Conservation (phyloP, 2,888 invertebrate genomes). For the Allygus modestus region DNA sequence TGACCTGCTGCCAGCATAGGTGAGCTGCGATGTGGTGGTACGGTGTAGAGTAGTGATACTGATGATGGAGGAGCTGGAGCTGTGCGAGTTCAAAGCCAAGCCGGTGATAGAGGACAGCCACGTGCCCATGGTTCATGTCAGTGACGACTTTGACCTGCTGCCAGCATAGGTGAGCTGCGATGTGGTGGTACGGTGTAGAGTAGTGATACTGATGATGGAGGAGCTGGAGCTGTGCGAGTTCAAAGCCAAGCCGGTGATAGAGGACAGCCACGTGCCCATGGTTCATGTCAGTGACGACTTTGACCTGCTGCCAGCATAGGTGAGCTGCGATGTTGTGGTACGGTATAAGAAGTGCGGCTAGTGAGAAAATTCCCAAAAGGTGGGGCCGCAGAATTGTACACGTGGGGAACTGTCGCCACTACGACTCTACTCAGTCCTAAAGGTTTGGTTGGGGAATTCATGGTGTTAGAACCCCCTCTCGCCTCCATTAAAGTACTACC, state of each 20-base stretch:
- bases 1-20: conserved; percentile 70
- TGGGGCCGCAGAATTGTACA: too few relatives aligned
- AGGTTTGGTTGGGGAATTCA: too few relatives aligned
- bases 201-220: too few relatives aligned
- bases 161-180: conserved; percentile 70
- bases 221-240: conserved; percentile 92
- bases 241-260: conserved; percentile 89
- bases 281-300: conserved; percentile 96
- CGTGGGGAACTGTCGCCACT: too few relatives aligned
- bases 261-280: conserved; percentile 93
- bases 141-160: conserved; percentile 84
- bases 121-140: conserved; percentile 97
- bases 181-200: too few relatives aligned
- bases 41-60: not conserved
- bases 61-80: conserved; percentile 92
- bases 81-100: conserved; percentile 90
- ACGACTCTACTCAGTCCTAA: too few relatives aligned
- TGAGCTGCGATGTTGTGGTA: too few relatives aligned
- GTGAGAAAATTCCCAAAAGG: too few relatives aligned
- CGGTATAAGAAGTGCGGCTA: too few relatives aligned
- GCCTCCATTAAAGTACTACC: too few relatives aligned
- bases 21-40: too few relatives aligned
- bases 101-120: conserved; percentile 90
- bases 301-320: conserved; percentile 70
- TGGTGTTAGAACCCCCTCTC: too few relatives aligned